Evolutionary conservation across 2,797 vertebrate species (phyloP).

Genomic region (Hippoglossus hippoglossus): DNA sequence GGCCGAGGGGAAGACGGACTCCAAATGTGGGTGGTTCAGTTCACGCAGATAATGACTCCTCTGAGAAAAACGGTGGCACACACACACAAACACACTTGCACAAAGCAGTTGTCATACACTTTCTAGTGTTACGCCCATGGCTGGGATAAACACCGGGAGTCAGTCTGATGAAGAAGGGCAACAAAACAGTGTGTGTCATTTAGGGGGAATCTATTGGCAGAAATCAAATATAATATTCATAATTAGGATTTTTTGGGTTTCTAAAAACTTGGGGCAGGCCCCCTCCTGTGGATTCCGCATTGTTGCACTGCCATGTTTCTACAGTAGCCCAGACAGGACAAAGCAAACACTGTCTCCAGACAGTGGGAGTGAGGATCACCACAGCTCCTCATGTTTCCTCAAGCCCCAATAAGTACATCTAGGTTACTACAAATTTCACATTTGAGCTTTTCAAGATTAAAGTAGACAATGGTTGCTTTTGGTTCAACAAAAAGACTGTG

Average conservation of each 20-base stretch:
- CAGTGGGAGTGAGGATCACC: too few species aligned
- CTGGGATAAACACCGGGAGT: slow-evolving; percentile 67
- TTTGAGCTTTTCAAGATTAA: too few species aligned
- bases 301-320: too few species aligned
- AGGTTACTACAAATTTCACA: too few species aligned
- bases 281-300: too few species aligned
- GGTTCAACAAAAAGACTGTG: too few species aligned
- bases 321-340: too few species aligned
- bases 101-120: slow-evolving; percentile 44
- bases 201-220: background rate
- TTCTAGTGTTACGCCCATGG: slow-evolving; percentile 53
- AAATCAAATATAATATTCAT: background rate
- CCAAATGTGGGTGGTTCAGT: slow-evolving; percentile 24
- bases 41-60: slow-evolving; percentile 37
- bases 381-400: too few species aligned
- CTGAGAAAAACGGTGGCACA: slow-evolving; percentile 1
- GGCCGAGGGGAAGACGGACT: slow-evolving; percentile 23
- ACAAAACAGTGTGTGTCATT: background rate
- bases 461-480: too few species aligned
- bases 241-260: background rate
- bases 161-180: slow-evolving; percentile 40
- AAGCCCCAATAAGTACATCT: too few species aligned
- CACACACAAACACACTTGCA: slow-evolving; percentile 1
- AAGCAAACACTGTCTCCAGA: too few species aligned
- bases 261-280: too few species aligned